Evolutionary conservation across 2,113 vertebrate genomes (phyloP).

Genomic region (Upupa epops): DNA sequence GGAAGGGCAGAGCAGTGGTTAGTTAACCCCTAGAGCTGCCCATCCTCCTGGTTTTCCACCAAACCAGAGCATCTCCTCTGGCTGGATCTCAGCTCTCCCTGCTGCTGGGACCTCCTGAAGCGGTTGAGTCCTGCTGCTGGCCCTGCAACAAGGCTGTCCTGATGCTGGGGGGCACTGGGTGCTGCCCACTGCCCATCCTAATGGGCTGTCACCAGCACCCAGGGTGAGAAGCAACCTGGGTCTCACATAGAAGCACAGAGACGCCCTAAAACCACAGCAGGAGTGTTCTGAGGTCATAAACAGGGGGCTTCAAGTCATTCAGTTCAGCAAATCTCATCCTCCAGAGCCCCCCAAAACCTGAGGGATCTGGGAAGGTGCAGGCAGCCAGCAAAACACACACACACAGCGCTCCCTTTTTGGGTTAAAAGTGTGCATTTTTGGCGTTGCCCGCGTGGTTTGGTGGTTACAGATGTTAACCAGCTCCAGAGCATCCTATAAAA

Average conservation of each 20-base stretch:
- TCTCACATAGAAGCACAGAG: too few species aligned
- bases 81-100: not conserved
- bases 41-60: not conserved
- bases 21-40: not conserved
- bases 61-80: not conserved
- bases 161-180: not conserved
- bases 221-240: rapidly evolving
- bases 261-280: too few species aligned
- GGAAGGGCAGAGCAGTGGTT: not conserved
- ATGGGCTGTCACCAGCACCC: rapidly evolving
- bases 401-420: not conserved
- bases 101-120: not conserved
- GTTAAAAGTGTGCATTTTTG: not conserved
- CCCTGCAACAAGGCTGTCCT: not conserved
- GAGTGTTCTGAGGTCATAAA: too few species aligned
- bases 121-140: not conserved
- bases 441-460: not conserved
- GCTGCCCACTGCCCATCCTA: rapidly evolving
- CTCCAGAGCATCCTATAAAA: not conserved
- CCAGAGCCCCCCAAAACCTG: not conserved
- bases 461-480: not conserved
- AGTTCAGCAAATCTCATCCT: not conserved
- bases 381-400: too few species aligned
- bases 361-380: too few species aligned
- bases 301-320: too few species aligned